Percentiles rank a stretch among this genome's conserved stretches.
These are phyloP conservation scores for Lophura nycthemera DNA, from an alignment of 2,113 vertebrate species.

Conservation along the genomic window DNA sequence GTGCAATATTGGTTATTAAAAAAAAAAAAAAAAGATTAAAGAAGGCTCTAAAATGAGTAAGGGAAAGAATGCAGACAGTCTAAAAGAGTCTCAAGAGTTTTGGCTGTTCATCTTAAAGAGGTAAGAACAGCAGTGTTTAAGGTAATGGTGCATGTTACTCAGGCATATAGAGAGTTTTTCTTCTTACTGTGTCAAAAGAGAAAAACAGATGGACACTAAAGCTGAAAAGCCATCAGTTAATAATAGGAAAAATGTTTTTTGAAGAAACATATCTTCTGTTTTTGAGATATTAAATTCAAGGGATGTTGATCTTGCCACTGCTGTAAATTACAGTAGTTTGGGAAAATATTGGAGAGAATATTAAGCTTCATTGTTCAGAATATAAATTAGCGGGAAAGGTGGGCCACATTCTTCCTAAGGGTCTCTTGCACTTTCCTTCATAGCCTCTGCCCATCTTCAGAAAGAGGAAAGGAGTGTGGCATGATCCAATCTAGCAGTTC, in stretches of 20 bases:
- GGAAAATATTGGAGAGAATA: background rate
- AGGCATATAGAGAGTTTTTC: background rate
- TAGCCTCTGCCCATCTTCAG: background rate
- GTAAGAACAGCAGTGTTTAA: background rate
- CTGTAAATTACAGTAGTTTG: background rate
- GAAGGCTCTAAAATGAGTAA: background rate
- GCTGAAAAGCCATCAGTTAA: background rate
- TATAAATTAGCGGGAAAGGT: background rate
- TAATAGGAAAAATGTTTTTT: background rate
- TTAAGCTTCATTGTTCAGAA: background rate
- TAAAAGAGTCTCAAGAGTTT: background rate
- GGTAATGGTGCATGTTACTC: background rate
- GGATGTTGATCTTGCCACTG: background rate
- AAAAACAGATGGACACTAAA: background rate
- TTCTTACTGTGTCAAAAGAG: background rate
- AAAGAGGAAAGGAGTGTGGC: background rate
- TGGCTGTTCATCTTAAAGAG: background rate
- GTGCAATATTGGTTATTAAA: background rate
- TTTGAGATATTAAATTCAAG: background rate
- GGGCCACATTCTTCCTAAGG: background rate
- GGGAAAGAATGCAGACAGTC: background rate
- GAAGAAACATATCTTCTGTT: background rate
- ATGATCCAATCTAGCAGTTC: background rate
- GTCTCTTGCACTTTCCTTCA: background rate
- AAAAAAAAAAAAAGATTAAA: background rate